phyloP scores from a whole-genome alignment of 2,797 vertebrate species.

The Poecilia gillii region DNA sequence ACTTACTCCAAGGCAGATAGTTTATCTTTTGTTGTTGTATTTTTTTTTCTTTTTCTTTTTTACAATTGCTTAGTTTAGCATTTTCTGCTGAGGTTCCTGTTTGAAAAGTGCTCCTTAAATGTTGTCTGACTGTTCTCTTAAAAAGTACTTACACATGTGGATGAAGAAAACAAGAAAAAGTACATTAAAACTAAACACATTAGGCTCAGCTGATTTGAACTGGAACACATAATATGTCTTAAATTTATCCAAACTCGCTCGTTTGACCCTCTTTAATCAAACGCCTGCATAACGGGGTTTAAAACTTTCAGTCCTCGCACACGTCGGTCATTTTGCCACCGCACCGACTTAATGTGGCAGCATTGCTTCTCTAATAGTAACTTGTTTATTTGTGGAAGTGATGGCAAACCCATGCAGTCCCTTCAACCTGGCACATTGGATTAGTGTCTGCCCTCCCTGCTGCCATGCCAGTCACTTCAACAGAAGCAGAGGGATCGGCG shows the following conservation, averaged over 20 bases:
- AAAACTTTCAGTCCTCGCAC: conserved; percentile 11
- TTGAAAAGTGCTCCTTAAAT: background rate
- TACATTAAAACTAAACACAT: background rate
- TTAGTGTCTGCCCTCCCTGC: conserved; percentile 63
- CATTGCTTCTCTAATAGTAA: conserved; percentile 46
- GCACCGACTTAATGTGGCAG: conserved; percentile 44
- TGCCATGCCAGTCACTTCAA: conserved; percentile 66
- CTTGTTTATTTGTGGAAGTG: conserved; percentile 57
- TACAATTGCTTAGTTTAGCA: background rate
- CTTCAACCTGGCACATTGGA: conserved; percentile 65
- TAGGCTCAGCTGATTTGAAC: background rate
- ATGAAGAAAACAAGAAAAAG: background rate
- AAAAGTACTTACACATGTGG: background rate
- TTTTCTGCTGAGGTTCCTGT: background rate
- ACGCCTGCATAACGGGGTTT: conserved; percentile 4
- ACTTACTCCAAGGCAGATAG: background rate
- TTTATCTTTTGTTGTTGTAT: background rate
- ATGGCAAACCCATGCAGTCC: conserved; percentile 48
- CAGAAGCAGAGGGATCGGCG: conserved; percentile 55
- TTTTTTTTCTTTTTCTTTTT: background rate
- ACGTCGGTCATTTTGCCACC: conserved; percentile 37
- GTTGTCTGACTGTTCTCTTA: background rate
- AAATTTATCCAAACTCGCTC: background rate
- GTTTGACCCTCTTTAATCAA: conserved; percentile 8
- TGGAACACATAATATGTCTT: background rate